A percentile compares a stretch with the other conserved stretches of the same genome.
phyloP scores from a whole-genome alignment of 23 tunicate species.

The Styela clava region DNA sequence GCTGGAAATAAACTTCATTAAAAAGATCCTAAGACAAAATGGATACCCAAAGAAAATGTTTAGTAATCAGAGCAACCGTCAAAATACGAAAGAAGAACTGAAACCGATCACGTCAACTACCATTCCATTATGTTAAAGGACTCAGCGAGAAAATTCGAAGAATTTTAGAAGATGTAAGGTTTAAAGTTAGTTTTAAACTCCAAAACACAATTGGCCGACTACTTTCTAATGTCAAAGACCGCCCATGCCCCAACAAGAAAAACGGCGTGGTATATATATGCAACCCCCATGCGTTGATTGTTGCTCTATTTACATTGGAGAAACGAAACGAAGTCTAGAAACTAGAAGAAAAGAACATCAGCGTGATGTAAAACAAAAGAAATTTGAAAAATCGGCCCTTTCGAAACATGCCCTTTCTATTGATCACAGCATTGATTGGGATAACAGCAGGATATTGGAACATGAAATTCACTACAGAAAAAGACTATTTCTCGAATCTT shows the following conservation, averaged over 20 bases:
- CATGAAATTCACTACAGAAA: too few relatives aligned
- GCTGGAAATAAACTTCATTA: not conserved
- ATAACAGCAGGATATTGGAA: too few relatives aligned
- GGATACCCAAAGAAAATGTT: not conserved
- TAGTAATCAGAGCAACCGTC: not conserved
- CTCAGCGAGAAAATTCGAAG: not conserved
- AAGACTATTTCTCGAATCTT: too few relatives aligned
- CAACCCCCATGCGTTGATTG: too few relatives aligned
- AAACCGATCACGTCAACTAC: not conserved
- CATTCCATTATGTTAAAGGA: not conserved
- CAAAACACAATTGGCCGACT: not conserved
- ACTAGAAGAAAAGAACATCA: too few relatives aligned
- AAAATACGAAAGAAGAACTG: not conserved
- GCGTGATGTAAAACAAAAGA: too few relatives aligned
- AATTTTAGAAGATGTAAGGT: not conserved
- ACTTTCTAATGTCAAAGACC: not conserved
- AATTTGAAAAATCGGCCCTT: too few relatives aligned
- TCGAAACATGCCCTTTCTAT: too few relatives aligned
- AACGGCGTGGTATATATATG: not conserved
- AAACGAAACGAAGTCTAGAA: too few relatives aligned
- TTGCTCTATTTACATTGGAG: too few relatives aligned
- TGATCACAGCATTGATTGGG: too few relatives aligned
- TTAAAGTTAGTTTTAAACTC: not conserved
- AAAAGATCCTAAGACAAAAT: too few relatives aligned
- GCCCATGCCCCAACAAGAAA: not conserved